These are phyloP conservation scores for Sebastes diaconus DNA, from an alignment of 2,797 vertebrate species.

Conservation along the genomic window DNA sequence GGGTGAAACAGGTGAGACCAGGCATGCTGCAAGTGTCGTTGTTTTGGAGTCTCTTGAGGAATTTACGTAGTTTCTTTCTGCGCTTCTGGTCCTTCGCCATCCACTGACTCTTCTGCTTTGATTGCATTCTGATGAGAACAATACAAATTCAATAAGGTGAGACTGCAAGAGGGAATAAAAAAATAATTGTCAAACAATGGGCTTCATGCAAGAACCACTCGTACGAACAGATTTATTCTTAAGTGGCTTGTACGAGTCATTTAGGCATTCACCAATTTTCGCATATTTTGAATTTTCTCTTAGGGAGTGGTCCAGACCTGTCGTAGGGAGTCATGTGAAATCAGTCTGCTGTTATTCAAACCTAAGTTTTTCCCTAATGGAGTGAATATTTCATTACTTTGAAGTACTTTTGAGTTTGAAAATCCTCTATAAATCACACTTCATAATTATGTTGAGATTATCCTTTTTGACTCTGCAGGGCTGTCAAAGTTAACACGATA, in stretches of 20 bases:
- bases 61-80: constrained; percentile 94
- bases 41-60: constrained; percentile 94
- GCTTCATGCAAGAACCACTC: not conserved
- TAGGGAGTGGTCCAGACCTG: no score
- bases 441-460: no score
- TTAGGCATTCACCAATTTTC: no score
- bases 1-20: constrained; percentile 97
- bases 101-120: constrained; percentile 90
- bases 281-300: no score
- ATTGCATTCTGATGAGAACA: constrained; percentile 55
- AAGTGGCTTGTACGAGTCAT: not conserved
- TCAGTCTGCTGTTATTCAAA: no score
- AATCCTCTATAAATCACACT: no score
- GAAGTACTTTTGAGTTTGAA: no score
- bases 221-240: not conserved
- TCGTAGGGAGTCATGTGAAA: no score
- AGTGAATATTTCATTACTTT: no score
- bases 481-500: no score
- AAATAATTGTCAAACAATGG: not conserved
- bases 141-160: not conserved
- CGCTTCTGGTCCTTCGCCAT: constrained; percentile 92
- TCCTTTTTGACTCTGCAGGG: no score
- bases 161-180: not conserved
- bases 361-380: no score
- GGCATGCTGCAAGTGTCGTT: constrained; percentile 99